A percentile compares a stretch with the other conserved stretches of the same genome.
Evolutionary conservation across 2,113 vertebrate species (phyloP).

Genomic region (Pagrus major): DNA sequence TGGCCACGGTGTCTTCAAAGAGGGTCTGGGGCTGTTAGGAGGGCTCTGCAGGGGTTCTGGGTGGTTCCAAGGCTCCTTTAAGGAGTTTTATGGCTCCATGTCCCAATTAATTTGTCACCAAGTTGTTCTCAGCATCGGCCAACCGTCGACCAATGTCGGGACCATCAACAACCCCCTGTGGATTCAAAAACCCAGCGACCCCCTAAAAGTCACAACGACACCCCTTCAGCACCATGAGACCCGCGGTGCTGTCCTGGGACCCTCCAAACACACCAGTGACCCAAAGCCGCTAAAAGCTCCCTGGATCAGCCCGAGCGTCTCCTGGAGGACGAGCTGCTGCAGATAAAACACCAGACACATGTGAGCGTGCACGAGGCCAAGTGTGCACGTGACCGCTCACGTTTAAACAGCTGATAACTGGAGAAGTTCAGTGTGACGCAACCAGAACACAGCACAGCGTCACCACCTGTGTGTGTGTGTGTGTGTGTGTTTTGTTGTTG

Average conservation of each 20-base stretch:
- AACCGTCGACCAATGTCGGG: too few relatives aligned
- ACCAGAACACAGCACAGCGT: constrained; percentile 9
- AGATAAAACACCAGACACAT: not conserved
- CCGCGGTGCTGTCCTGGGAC: not conserved
- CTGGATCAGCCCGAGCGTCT: not conserved
- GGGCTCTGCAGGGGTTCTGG: too few relatives aligned
- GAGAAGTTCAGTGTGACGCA: not conserved
- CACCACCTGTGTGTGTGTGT: not conserved
- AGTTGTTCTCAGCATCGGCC: too few relatives aligned
- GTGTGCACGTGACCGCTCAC: not conserved
- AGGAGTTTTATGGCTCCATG: too few relatives aligned
- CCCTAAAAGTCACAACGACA: not conserved
- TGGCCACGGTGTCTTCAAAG: too few relatives aligned
- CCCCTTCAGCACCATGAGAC: not conserved
- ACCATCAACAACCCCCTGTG: not conserved
- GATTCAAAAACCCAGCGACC: not conserved
- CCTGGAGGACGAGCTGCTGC: not conserved
- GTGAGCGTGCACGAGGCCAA: not conserved
- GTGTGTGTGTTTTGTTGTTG: constrained; percentile 20
- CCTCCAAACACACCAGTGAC: not conserved
- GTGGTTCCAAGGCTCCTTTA: too few relatives aligned
- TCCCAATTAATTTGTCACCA: too few relatives aligned
- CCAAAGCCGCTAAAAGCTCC: not conserved
- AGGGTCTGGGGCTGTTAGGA: too few relatives aligned
- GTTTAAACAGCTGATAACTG: constrained; percentile 13